A percentile compares a stretch with the other conserved stretches of the same genome.
phyloP scores from a whole-genome alignment of 2,113 vertebrate species.

The Corythornis vintsioides region DNA sequence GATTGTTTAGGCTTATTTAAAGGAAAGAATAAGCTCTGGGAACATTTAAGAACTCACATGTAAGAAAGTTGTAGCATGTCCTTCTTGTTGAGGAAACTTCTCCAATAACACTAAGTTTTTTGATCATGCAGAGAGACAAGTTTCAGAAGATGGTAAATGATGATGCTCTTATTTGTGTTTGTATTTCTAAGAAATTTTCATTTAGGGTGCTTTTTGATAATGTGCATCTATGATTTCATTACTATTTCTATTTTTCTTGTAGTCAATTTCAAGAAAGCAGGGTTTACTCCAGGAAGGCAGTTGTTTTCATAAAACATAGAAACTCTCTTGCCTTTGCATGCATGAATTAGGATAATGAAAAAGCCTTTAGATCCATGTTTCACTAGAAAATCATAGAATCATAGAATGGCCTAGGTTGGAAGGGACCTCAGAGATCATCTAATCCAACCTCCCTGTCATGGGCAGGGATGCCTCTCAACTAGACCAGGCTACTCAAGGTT shows the following conservation, averaged over 20 bases:
- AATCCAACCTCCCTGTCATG: too few species aligned
- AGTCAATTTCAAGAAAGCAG: not conserved
- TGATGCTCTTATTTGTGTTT: not conserved
- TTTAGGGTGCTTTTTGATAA: not conserved
- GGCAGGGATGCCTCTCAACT: too few species aligned
- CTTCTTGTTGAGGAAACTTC: conserved; percentile 77
- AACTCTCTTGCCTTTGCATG: not conserved
- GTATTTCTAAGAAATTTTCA: not conserved
- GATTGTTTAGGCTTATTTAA: conserved; percentile 74
- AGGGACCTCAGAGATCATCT: too few species aligned
- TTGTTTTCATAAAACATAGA: not conserved
- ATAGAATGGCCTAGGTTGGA: too few species aligned
- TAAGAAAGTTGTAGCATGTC: conserved; percentile 76
- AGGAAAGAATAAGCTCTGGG: conserved; percentile 73
- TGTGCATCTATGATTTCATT: not conserved
- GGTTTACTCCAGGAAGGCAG: not conserved
- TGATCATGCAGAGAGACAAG: conserved; percentile 76
- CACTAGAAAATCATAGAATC: not conserved
- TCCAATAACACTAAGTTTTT: conserved; percentile 80
- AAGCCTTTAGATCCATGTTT: not conserved
- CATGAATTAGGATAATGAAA: not conserved
- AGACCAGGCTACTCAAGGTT: too few species aligned
- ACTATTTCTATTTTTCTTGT: not conserved
- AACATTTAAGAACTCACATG: conserved; percentile 75
- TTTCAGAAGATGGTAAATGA: conserved; percentile 1